These are phyloP conservation scores for Cherax quadricarinatus DNA, from an alignment of 1,140 invertebrate genomes.

Conservation along the genomic window DNA sequence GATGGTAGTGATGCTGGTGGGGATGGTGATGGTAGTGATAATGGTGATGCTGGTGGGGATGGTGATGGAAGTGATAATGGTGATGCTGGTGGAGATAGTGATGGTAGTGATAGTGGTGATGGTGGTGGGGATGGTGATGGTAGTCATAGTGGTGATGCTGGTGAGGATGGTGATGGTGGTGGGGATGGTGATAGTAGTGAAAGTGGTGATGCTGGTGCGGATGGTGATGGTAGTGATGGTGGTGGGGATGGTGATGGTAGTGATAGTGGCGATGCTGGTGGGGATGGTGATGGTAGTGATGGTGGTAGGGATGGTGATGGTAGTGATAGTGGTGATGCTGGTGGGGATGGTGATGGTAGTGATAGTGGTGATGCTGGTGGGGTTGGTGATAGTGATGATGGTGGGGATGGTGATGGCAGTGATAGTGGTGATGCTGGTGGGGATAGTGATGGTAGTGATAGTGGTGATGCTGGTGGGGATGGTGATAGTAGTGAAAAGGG, in stretches of 20 bases:
- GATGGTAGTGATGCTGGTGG: neutral
- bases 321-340: too few species aligned
- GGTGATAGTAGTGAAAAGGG: neutral
- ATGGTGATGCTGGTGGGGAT: neutral
- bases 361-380: neutral
- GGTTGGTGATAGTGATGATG: neutral
- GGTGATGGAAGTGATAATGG: neutral
- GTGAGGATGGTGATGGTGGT: neutral
- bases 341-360: neutral
- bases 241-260: too few species aligned
- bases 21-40: neutral
- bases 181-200: neutral
- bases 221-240: too few species aligned
- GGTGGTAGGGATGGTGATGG: neutral
- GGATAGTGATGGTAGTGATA: neutral
- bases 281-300: neutral
- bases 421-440: neutral
- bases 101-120: neutral
- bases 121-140: neutral
- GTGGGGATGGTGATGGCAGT: neutral
- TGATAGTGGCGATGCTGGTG: neutral
- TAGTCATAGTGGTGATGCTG: neutral
- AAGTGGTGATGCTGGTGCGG: too few species aligned
- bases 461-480: too few species aligned
- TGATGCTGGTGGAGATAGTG: too few species aligned